Evolutionary conservation across 2,888 invertebrate genomes (phyloP), one percentile per base, ranked within the genome.

Genomic region (Metacarcinus magister): DNA sequence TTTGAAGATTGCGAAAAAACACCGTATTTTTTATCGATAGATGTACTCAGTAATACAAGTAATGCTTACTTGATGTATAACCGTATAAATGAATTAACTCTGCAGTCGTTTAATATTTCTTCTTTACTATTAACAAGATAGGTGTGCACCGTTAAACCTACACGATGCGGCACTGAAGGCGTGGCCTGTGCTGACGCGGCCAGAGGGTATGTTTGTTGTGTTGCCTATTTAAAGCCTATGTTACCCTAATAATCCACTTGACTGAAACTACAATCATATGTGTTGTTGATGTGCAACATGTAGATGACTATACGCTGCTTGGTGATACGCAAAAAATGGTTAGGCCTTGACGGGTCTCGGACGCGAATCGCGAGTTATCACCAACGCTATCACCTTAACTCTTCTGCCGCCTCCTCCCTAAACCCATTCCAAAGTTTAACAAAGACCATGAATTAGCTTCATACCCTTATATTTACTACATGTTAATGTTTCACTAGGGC

Each of bases 221-320:
- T 82, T 82, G 75, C 75, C 75, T 82, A 82, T 28, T 82, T 82
- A 82, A 82, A 28, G 75, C n/a, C 75, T 28, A 28, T 82, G 75
- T 82, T 82, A 82, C n/a, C 75, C n/a, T 28, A 28, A n/a, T 60
- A 60, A 60, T 82, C 75, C 75, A n/a, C n/a, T 54, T 19, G 19
- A 54, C 54, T 19, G 19, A 10, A 54, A 10, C 19, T 10, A 28
- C 75, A 82, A 82, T 28, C 28, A 82, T 8, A 82, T 10, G 7
- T 82, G 75, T 82, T 28, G 75, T 82, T n/a, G n/a, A 19, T n/a
- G 75, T 60, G 60, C 16, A 3, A 60, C 60, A 19, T 60, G 60
- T 60, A 60, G 60, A 23, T 10, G 60, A 60, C 60, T 19, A 60
- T 60, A 60, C 4, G 23, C 19, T 60, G 19, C 19, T 23, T 60